A percentile compares a stretch with the other conserved stretches of the same genome.
Conservation (phyloP, 2,797 vertebrate genomes). For the Lateolabrax maculatus region DNA sequence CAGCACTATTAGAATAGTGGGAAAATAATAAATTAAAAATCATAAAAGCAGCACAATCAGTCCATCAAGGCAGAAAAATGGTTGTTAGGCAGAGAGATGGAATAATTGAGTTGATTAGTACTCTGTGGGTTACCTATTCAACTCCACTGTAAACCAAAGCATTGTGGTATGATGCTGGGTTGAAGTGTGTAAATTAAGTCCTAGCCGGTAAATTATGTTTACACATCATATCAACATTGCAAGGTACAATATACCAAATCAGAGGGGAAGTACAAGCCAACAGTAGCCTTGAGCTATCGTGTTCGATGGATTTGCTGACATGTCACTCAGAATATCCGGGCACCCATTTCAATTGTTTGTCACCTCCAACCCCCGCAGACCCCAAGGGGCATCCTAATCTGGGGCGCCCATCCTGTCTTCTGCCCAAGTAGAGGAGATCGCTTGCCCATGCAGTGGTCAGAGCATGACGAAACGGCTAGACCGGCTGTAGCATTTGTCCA, state of each 20-base stretch:
- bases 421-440: constrained; percentile 14
- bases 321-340: constrained; percentile 56
- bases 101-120: constrained; percentile 37
- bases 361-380: constrained; percentile 30
- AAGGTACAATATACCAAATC: constrained; percentile 14
- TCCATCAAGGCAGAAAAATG: constrained; percentile 31
- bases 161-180: neutral
- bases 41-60: constrained; percentile 29
- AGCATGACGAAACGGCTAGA: constrained; percentile 68
- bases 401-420: constrained; percentile 76
- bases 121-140: neutral
- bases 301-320: constrained; percentile 30
- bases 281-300: constrained; percentile 10
- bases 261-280: neutral
- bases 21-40: constrained; percentile 36
- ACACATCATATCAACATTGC: neutral
- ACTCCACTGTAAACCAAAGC: neutral
- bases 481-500: constrained; percentile 78
- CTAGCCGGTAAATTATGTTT: neutral
- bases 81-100: constrained; percentile 10
- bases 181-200: neutral
- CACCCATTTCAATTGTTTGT: constrained; percentile 48
- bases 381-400: constrained; percentile 66
- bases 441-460: constrained; percentile 72
- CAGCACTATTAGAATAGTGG: neutral